A percentile compares a stretch with the other conserved stretches of the same genome.
Evolutionary conservation across 2,888 invertebrate genomes (phyloP).

Genomic region (Gymnosoma rotundatum): DNA sequence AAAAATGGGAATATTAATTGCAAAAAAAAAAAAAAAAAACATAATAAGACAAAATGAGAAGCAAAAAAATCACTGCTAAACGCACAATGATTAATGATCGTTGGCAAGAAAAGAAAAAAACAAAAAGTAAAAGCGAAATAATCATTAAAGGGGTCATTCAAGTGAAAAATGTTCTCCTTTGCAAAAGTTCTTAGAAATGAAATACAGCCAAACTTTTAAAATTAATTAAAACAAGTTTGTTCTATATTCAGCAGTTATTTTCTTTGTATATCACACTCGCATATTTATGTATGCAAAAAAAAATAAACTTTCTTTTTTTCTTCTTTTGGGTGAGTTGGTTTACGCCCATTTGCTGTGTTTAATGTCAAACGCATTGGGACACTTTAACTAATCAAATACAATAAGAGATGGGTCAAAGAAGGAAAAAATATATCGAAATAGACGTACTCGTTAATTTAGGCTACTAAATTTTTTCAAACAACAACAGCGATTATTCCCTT

Average conservation of each 20-base stretch:
- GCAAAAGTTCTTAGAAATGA: constrained; percentile 18
- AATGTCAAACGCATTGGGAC: not conserved
- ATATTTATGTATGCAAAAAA: constrained; percentile 20
- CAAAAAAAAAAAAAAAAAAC: constrained; percentile 8
- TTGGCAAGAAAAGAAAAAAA: not conserved
- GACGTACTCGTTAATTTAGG: too few species aligned
- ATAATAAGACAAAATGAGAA: not conserved
- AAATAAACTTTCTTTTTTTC: not conserved
- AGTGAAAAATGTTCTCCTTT: constrained; percentile 60
- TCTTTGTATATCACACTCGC: constrained; percentile 29
- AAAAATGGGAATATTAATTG: constrained; percentile 9
- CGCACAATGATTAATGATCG: constrained; percentile 67
- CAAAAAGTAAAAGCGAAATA: constrained; percentile 1
- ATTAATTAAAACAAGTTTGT: constrained; percentile 55
- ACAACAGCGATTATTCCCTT: too few species aligned
- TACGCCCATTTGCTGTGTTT: not conserved
- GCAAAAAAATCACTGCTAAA: constrained; percentile 29
- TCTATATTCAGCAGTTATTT: constrained; percentile 6
- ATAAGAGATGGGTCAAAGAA: too few species aligned
- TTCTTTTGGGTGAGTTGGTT: not conserved
- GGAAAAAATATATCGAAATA: too few species aligned
- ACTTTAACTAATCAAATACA: not conserved
- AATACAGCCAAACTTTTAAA: constrained; percentile 38
- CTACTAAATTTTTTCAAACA: too few species aligned
- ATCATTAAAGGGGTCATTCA: constrained; percentile 59